Conservation (phyloP, 2,797 vertebrate genomes). For the Darevskia nairensis region DNA sequence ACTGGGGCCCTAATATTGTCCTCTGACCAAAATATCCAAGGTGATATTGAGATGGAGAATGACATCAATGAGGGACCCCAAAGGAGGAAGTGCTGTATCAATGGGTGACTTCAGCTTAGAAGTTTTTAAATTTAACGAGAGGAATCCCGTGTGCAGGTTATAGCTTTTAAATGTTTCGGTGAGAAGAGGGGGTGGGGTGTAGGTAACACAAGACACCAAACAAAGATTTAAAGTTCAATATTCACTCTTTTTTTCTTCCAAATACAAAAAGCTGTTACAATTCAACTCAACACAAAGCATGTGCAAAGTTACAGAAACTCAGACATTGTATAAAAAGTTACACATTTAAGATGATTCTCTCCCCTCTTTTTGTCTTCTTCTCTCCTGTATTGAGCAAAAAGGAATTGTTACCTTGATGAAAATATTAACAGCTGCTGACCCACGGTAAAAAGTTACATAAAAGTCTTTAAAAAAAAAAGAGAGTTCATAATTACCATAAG, state of each 20-base stretch:
- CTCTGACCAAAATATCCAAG: no score
- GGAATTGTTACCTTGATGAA: conserved; percentile 70
- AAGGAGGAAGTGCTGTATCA: no score
- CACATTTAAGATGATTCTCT: conserved; percentile 56
- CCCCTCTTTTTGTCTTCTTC: conserved; percentile 47
- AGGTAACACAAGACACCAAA: conserved; percentile 5
- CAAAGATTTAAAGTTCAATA: conserved; percentile 77
- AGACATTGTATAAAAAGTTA: conserved; percentile 82
- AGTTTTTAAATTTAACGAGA: neutral
- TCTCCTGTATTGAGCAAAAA: conserved; percentile 64
- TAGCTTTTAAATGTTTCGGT: neutral
- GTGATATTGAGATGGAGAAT: no score
- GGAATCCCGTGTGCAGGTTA: neutral
- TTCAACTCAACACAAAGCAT: conserved; percentile 80
- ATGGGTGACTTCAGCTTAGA: no score
- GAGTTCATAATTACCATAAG: conserved; percentile 70
- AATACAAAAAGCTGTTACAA: conserved; percentile 80
- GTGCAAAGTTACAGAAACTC: conserved; percentile 78
- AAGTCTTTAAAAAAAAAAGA: conserved; percentile 65
- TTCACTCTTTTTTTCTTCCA: conserved; percentile 75
- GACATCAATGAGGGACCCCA: no score
- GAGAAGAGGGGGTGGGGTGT: neutral
- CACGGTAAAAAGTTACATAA: conserved; percentile 75
- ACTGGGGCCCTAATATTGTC: no score
- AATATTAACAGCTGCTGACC: conserved; percentile 68